Percentiles rank a stretch among this genome's conserved stretches.
These are phyloP conservation scores for Tolmerus cingulatus DNA, from an alignment of 2,888 invertebrate species.

Conservation along the genomic window DNA sequence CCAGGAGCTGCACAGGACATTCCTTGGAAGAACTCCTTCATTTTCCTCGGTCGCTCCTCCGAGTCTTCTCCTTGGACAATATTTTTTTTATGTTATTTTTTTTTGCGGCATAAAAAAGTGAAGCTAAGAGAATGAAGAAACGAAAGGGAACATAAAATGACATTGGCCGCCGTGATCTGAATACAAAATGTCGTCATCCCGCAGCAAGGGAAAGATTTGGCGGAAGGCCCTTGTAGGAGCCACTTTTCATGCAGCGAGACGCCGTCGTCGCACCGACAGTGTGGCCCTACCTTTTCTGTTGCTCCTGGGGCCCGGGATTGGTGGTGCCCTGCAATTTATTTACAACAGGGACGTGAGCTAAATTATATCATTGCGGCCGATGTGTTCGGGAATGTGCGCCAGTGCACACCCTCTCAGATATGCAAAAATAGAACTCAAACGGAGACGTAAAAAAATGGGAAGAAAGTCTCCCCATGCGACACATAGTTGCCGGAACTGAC, in stretches of 20 bases:
- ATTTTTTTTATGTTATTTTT: neutral
- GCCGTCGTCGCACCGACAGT: neutral
- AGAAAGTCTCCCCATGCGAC: neutral
- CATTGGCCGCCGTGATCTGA: conserved; percentile 38
- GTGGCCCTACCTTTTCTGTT: conserved; percentile 30
- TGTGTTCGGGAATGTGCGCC: neutral
- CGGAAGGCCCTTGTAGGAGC: conserved; percentile 7
- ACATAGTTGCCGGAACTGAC: conserved; percentile 21
- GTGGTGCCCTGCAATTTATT: conserved; percentile 32
- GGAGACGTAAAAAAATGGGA: conserved; percentile 12
- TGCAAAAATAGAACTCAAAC: conserved; percentile 30
- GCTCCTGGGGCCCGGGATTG: neutral
- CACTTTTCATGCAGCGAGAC: conserved; percentile 33
- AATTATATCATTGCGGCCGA: conserved; percentile 25
- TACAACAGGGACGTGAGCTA: conserved; percentile 39
- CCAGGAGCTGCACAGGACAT: neutral
- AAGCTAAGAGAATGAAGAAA: conserved; percentile 5
- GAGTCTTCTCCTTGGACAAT: neutral
- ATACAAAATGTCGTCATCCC: conserved; percentile 33
- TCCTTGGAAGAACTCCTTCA: neutral
- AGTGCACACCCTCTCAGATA: neutral
- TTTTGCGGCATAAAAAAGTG: neutral
- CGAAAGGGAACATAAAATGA: conserved; percentile 38
- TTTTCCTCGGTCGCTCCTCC: neutral
- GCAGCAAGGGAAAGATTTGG: neutral